Evolutionary conservation across 2,888 invertebrate species (phyloP), one percentile per base, ranked within the genome.

Genomic region (Cryptocheilus praepositus): DNA sequence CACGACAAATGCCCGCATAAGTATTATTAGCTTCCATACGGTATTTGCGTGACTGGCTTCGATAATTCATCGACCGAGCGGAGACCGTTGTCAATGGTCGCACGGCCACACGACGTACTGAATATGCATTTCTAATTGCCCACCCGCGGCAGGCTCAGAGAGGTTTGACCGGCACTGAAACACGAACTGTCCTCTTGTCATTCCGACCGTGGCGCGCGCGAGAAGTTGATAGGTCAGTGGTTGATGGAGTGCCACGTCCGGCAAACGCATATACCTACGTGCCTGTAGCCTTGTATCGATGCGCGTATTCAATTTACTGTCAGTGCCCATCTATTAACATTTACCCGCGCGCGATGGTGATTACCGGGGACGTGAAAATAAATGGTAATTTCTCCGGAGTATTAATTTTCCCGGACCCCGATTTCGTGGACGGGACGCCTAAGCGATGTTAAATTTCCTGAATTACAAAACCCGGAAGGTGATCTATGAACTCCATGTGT

Each of bases 251-350:
- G 60, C 60, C 70, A 53, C 54, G 72, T 71, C 61, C 58, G 60
- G 56, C 49, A 51, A 64, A 68, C 60, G 60, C 63, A 52, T 49
- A 49, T 73, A 68, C 61, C 64, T 36, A 36, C 36, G 36, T 36
- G 36, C 36, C 36, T 36, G 36, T 36, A 36, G 36, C 36, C 36
- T 36, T 61, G 73, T 71, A 81, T 81, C 81, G 76, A 76, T 73
- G 75, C 70, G 64, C 56, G 71, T 67, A 83, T 83, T 81, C 81
- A 83, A 81, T 80, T 79, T 77, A 73, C 74, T 62, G 77, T 79
- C 74, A 67, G 76, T 72, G 66, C 64, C 61, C 62, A 74, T 77
- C 68, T 53, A 77, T 80, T 76, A 79, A 76, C 76, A 64, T 81
- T 81, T 70, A 70, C 57, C 67, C 57, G 70, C 55, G 16, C n/a